Evolutionary conservation across 2,888 invertebrate genomes (phyloP).

Genomic region (Diadegma fenestrale): DNA sequence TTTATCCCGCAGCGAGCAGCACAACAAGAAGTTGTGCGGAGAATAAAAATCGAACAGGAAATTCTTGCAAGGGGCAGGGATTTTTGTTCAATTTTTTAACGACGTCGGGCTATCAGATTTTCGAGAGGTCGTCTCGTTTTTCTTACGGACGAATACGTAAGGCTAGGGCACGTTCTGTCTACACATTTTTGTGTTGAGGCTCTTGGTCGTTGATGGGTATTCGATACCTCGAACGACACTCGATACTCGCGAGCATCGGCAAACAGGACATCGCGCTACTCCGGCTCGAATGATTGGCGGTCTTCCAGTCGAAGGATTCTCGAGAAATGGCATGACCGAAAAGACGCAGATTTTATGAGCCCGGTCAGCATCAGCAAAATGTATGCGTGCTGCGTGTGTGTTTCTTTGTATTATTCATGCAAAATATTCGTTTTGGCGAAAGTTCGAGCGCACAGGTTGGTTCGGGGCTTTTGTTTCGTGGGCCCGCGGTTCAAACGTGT

Average conservation of each 20-base stretch:
- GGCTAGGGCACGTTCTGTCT: neutral
- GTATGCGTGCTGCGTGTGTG: conserved; percentile 7
- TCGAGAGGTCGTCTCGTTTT: conserved; percentile 36
- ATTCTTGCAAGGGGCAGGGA: neutral
- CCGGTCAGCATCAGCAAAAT: too few relatives aligned
- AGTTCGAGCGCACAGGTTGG: conserved; percentile 4
- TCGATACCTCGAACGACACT: conserved; percentile 62
- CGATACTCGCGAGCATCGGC: conserved; percentile 51
- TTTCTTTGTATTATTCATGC: conserved; percentile 29
- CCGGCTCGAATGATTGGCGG: conserved; percentile 22
- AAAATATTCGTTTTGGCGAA: conserved; percentile 42
- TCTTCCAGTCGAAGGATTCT: conserved; percentile 60
- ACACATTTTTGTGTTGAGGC: neutral
- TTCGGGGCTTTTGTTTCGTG: conserved; percentile 43
- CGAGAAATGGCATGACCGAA: conserved; percentile 31
- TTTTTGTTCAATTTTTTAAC: neutral
- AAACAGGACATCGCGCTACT: conserved; percentile 40
- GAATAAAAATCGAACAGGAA: neutral
- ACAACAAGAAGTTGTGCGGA: neutral
- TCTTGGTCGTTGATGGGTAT: conserved; percentile 30
- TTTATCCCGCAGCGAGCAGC: neutral
- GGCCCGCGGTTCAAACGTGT: neutral
- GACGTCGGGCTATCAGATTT: conserved; percentile 11
- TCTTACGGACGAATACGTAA: conserved; percentile 16
- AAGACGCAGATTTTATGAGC: conserved; percentile 34